phyloP scores from a whole-genome alignment of 2,113 vertebrate species.

The Mandrillus leucophaeus region DNA sequence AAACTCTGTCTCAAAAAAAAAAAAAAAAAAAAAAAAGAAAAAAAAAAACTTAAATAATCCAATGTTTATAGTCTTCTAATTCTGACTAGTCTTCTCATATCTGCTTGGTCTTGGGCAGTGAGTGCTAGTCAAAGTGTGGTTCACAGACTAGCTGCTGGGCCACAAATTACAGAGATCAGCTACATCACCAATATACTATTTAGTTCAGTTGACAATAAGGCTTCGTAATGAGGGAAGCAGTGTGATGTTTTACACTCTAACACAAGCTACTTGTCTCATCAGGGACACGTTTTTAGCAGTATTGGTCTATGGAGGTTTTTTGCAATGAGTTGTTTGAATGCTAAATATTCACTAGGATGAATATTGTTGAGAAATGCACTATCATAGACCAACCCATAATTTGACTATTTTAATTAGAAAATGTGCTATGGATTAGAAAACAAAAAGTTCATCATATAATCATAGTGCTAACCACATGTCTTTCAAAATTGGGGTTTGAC shows the following conservation, averaged over 20 bases:
- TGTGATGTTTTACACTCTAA: not conserved
- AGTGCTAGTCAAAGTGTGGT: not conserved
- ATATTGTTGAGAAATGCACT: not conserved
- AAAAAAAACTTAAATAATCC: not conserved
- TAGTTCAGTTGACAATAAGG: not conserved
- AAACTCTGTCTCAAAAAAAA: no score
- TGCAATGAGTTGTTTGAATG: not conserved
- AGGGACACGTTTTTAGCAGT: not conserved
- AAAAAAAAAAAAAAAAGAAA: not conserved
- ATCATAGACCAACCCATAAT: not conserved
- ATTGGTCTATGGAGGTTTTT: not conserved
- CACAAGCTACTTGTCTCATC: not conserved
- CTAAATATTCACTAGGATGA: conserved; percentile 7
- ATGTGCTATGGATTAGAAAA: not conserved
- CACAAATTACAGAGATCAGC: not conserved
- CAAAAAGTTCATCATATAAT: not conserved
- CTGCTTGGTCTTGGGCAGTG: not conserved
- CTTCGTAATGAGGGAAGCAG: not conserved
- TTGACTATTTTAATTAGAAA: conserved; percentile 42
- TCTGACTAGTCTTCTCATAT: not conserved
- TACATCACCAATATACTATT: not conserved
- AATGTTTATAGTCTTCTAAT: not conserved
- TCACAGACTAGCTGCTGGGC: not conserved
- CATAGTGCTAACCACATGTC: not conserved
- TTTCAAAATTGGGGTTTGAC: not conserved